Percentiles rank a stretch among this genome's conserved stretches.
These are phyloP conservation scores for Otolemur garnettii DNA, from an alignment of 2,113 vertebrate genomes.

Conservation along the genomic window DNA sequence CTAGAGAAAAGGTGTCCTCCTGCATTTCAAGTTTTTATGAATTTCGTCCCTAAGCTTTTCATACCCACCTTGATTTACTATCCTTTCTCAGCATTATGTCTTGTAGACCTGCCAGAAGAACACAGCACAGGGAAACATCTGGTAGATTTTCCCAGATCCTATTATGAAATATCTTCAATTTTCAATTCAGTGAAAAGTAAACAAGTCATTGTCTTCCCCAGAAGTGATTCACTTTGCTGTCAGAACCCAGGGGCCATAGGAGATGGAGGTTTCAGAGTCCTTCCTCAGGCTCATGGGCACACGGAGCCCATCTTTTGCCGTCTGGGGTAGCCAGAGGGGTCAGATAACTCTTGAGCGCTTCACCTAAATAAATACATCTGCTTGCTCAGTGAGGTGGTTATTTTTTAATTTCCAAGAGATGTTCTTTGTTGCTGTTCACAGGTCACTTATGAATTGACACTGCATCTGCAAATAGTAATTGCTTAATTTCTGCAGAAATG, in stretches of 20 bases:
- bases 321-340: slow-evolving; percentile 48
- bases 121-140: slow-evolving; percentile 86
- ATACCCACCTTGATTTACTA: slow-evolving; percentile 84
- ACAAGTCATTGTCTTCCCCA: slow-evolving; percentile 84
- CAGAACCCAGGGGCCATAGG: slow-evolving; percentile 65
- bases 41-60: slow-evolving; percentile 80
- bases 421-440: slow-evolving; percentile 34
- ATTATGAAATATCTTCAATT: slow-evolving; percentile 87
- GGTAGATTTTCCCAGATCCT: slow-evolving; percentile 84
- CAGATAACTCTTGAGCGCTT: background rate
- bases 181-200: slow-evolving; percentile 85
- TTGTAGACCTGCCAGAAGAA: slow-evolving; percentile 84
- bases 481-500: slow-evolving; percentile 80
- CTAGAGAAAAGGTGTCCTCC: slow-evolving; percentile 76
- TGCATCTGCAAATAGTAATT: slow-evolving; percentile 14
- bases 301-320: background rate
- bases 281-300: slow-evolving; percentile 7
- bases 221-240: slow-evolving; percentile 81
- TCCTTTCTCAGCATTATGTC: slow-evolving; percentile 84
- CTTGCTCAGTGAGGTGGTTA: background rate
- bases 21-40: slow-evolving; percentile 72
- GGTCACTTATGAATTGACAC: slow-evolving; percentile 53
- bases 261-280: slow-evolving; percentile 26
- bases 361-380: slow-evolving; percentile 66
- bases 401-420: slow-evolving; percentile 55